Evolutionary conservation across 2,113 vertebrate genomes (phyloP).

Genomic region (Calypte anna): DNA sequence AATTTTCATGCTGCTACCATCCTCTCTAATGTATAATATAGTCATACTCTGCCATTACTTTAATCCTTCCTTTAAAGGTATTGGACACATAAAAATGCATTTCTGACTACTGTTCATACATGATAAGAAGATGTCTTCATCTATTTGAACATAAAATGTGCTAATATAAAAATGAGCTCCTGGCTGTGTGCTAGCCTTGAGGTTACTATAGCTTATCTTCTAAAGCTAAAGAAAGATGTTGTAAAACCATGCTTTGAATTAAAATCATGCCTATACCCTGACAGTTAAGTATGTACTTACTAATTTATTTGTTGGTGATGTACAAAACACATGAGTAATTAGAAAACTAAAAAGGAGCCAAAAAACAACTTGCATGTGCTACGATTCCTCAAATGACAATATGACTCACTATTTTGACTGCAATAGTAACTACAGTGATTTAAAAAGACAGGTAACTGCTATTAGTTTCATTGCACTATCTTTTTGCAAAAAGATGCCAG

Average conservation of each 20-base stretch:
- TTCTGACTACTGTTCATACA: background rate
- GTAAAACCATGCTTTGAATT: background rate
- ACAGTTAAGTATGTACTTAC: background rate
- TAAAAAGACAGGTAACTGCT: conserved; percentile 12
- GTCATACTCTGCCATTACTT: background rate
- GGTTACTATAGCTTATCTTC: background rate
- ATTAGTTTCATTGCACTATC: background rate
- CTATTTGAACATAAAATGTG: background rate
- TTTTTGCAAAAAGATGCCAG: background rate
- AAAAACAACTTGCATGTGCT: background rate
- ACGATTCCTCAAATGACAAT: background rate
- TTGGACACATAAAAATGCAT: background rate
- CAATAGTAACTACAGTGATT: background rate
- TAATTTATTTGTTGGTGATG: background rate
- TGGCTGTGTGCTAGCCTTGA: background rate
- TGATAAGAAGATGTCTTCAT: background rate
- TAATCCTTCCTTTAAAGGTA: background rate
- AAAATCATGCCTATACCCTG: background rate
- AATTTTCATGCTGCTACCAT: background rate
- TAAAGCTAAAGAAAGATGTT: background rate
- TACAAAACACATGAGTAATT: background rate
- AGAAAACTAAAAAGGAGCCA: background rate
- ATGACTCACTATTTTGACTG: background rate
- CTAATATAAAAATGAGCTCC: background rate
- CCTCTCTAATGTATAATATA: background rate